Conservation (phyloP, 2,888 invertebrate genomes). For the Xestoiulus laeticollis region DNA sequence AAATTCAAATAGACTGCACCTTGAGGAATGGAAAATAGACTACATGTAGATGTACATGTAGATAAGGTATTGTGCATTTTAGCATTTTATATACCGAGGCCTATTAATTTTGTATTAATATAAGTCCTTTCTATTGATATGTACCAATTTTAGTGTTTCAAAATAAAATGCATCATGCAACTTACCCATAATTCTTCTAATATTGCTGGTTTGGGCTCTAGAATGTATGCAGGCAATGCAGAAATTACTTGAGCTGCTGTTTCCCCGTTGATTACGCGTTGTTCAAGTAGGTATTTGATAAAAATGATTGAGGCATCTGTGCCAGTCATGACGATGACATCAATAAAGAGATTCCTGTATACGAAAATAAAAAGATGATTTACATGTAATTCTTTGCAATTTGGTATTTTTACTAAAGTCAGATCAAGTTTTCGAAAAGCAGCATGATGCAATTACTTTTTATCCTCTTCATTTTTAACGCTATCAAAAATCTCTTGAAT, state of each 20-base stretch:
- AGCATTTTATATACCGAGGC: neutral
- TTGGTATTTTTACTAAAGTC: neutral
- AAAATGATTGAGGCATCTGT: conserved; percentile 62
- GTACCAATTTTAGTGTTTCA: neutral
- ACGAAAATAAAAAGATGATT: neutral
- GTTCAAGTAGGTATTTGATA: conserved; percentile 61
- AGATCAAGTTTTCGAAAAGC: neutral
- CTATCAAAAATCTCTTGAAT: conserved; percentile 58
- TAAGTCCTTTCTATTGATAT: neutral
- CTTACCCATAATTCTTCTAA: conserved; percentile 61
- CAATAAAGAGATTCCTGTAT: conserved; percentile 60
- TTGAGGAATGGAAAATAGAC: neutral
- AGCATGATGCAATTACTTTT: conserved; percentile 1
- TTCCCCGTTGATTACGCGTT: conserved; percentile 59
- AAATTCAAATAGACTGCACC: neutral
- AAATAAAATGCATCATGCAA: neutral
- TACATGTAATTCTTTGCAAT: neutral
- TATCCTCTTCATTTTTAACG: conserved; percentile 53
- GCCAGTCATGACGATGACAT: conserved; percentile 61
- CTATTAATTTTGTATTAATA: neutral
- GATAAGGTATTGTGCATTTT: conserved; percentile 54
- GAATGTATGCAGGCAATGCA: conserved; percentile 60
- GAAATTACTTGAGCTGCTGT: conserved; percentile 60
- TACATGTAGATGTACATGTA: neutral
- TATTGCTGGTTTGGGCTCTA: conserved; percentile 62